Conservation (phyloP, 2,797 vertebrate species). For the Apogon talboti region DNA sequence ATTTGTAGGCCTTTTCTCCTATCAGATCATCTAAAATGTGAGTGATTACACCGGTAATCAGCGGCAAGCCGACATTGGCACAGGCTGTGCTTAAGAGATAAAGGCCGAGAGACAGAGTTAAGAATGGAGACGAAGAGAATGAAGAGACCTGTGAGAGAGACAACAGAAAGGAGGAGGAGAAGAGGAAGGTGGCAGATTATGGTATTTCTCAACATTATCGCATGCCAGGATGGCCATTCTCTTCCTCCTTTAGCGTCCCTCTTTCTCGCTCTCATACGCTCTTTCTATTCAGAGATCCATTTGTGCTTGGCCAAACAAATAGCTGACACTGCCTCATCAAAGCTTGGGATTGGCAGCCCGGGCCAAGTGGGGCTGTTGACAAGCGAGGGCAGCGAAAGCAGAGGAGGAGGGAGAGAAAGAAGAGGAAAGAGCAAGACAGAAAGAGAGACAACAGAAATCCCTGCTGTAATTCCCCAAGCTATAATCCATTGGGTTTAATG, state of each 20-base stretch:
- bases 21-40: conserved; percentile 85
- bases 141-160: conserved; percentile 66
- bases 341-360: conserved; percentile 75
- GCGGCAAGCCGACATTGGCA: conserved; percentile 78
- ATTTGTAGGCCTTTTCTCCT: conserved; percentile 78
- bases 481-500: conserved; percentile 85
- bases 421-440: conserved; percentile 74
- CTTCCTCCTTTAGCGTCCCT: conserved; percentile 56
- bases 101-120: conserved; percentile 70
- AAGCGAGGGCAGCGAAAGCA: conserved; percentile 79
- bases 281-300: conserved; percentile 74
- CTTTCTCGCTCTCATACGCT: conserved; percentile 39
- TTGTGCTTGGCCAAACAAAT: conserved; percentile 80
- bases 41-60: conserved; percentile 84
- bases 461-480: conserved; percentile 82
- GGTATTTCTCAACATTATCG: conserved; percentile 72
- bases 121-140: conserved; percentile 57
- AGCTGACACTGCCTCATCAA: conserved; percentile 85
- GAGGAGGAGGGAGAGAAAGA: conserved; percentile 50
- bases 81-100: conserved; percentile 78
- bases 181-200: conserved; percentile 78
- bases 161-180: conserved; percentile 59
- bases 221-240: conserved; percentile 70
- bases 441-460: conserved; percentile 75
- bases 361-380: conserved; percentile 85